A percentile compares a stretch with the other conserved stretches of the same genome.
These are phyloP conservation scores for Drosophila koepferae DNA, from an alignment of 2,888 invertebrate genomes.

Conservation along the genomic window DNA sequence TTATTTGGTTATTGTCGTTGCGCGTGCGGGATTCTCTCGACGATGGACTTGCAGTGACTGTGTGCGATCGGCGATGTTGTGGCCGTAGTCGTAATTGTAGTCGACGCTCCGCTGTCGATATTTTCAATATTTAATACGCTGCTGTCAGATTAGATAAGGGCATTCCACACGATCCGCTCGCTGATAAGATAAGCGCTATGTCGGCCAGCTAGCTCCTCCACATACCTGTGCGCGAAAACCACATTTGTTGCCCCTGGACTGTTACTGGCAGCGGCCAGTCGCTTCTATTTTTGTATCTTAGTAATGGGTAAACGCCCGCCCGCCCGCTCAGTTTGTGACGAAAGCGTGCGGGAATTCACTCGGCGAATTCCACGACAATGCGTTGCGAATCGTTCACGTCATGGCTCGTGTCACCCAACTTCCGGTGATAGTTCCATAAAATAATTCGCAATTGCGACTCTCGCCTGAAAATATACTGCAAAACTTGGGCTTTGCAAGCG, in stretches of 20 bases:
- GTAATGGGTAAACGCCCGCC: constrained; percentile 7
- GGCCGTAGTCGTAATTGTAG: constrained; percentile 32
- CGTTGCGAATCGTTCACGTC: constrained; percentile 21
- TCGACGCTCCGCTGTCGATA: constrained; percentile 23
- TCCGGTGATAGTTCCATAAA: constrained; percentile 31
- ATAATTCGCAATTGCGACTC: constrained; percentile 1
- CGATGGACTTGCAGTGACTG: constrained; percentile 50
- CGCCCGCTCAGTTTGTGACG: constrained; percentile 37
- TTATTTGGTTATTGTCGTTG: background rate
- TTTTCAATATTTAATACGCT: constrained; percentile 44
- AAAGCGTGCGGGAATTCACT: constrained; percentile 48
- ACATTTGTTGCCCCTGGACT: constrained; percentile 17
- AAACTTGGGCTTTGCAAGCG: background rate
- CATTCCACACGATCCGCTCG: constrained; percentile 21
- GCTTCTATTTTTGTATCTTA: constrained; percentile 36
- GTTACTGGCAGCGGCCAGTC: constrained; percentile 6
- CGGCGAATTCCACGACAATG: constrained; percentile 40
- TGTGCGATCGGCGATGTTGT: constrained; percentile 17
- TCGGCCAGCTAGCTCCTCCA: background rate
- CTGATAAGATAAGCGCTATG: constrained; percentile 32
- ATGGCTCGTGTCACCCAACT: constrained; percentile 33
- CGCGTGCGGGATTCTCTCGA: constrained; percentile 22
- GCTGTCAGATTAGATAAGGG: constrained; percentile 56
- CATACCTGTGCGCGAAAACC: background rate
- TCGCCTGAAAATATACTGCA: constrained; percentile 47